Base-by-base conservation (phyloP, 2,797 vertebrate species). In the Pantherophis alleghaniensis region DNA sequence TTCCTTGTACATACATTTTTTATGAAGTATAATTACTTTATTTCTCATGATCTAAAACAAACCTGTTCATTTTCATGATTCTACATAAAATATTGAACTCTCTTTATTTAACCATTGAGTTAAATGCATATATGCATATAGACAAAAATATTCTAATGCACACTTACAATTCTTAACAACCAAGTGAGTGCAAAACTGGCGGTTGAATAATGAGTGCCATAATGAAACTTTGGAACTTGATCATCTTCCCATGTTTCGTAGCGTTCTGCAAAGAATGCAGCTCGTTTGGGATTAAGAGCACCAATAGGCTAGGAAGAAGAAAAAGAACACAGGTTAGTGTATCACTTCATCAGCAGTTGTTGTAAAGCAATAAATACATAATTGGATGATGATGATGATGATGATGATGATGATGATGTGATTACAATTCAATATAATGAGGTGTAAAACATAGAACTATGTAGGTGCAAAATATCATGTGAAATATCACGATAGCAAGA, bases 131-230 rank as follows among this genome's bases (percentile, higher is more conserved):
- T 89, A 94, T 18, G 53, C 55, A 94, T 90, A 95, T 42, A 92
- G 95, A 94, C 55, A 91, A 60, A 94, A 74, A 0, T 0, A 26
- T 60, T 93, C 93, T 51, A 6, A 87, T 60, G 0, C 12, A 18
- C 94, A 98, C 99, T 99, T 98, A 99, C 99, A 12, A 99, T 98
- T 95, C 99, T 98, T 69, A 99, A 98, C 5, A 99, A 98, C 99
- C 99, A 99, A 1, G 98, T 99, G 95, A 99, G 98, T 86, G 99
- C 98, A 97, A 99, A 99, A 97, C 98, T 99, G 97, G 99, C 98
- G 47, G 99, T 99, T 95, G 99, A 99, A 96, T 99, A 99, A 97
- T 99, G 99, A 93, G 99, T 99, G 89, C 99, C 99, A 3, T 99
- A 99, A 97, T 99, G 99, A 96, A 99, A 99, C 95, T 99, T 99